Evolutionary conservation across 92 coral and sea anemone genomes (phyloP).

Genomic region (Epizoanthus illoricatus): DNA sequence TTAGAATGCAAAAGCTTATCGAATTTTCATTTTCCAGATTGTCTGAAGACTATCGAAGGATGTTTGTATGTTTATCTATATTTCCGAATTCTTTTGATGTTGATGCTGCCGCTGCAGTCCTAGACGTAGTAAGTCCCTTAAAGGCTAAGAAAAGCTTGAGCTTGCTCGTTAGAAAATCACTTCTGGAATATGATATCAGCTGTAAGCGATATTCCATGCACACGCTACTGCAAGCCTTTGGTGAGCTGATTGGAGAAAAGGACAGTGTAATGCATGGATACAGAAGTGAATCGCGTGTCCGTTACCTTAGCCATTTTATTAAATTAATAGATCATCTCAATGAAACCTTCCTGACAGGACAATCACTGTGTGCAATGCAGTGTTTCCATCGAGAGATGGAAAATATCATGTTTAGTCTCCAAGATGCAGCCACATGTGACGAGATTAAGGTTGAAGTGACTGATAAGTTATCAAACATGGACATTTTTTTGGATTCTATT

Average conservation of each 20-base stretch:
- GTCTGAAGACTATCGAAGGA: too few species aligned
- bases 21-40: not conserved
- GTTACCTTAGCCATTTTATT: not conserved
- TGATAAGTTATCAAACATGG: constrained; percentile 13
- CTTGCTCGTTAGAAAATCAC: constrained; percentile 9
- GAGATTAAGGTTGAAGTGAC: not conserved
- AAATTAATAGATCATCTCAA: not conserved
- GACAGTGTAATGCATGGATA: not conserved
- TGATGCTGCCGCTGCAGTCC: constrained; percentile 13
- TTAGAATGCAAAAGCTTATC: constrained; percentile 7
- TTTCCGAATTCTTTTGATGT: constrained; percentile 24
- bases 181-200: constrained; percentile 10
- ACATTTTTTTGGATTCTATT: not conserved
- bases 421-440: not conserved
- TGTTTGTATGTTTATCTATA: too few species aligned
- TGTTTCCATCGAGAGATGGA: not conserved
- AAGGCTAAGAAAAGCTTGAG: not conserved
- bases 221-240: constrained; percentile 5
- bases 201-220: not conserved
- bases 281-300: not conserved
- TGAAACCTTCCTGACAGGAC: constrained; percentile 11
- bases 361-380: not conserved
- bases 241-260: not conserved
- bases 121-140: not conserved
- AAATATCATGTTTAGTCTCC: not conserved